Conservation (phyloP, 1,140 invertebrate genomes). For the Brachionus asplanchnoidis region DNA sequence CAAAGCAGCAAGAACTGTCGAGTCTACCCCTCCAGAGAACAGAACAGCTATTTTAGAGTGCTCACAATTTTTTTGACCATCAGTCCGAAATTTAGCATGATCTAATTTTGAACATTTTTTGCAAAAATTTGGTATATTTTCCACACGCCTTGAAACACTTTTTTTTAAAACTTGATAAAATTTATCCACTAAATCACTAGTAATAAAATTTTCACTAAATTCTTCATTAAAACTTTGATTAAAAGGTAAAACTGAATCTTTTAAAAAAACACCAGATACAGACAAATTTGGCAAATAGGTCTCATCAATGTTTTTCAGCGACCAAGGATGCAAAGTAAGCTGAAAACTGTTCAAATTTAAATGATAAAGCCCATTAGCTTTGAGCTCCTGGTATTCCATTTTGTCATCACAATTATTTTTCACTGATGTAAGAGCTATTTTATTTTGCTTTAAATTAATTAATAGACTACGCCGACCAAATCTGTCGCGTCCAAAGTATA, state of each 20-base stretch:
- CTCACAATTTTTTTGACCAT: conserved; percentile 46
- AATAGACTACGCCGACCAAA: conserved; percentile 75
- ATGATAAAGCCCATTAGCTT: not conserved
- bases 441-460: conserved; percentile 3
- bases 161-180: conserved; percentile 39
- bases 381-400: not conserved
- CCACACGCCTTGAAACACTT: conserved; percentile 23
- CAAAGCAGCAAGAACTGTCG: conserved; percentile 75
- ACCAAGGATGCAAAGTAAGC: not conserved
- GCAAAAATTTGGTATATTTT: conserved; percentile 43
- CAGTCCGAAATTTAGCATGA: not conserved
- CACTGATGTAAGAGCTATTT: not conserved
- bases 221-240: not conserved
- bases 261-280: not conserved
- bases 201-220: not conserved
- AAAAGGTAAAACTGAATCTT: not conserved
- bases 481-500: conserved; percentile 79
- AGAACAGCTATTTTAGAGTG: conserved; percentile 77
- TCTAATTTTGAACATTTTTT: conserved; percentile 15
- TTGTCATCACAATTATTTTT: not conserved
- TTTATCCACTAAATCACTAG: not conserved
- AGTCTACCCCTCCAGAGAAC: conserved; percentile 93
- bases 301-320: not conserved
- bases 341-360: not conserved
- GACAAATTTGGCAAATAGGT: not conserved